Conservation (phyloP, 92 coral and sea anemone species). For the Muricea muricata region DNA sequence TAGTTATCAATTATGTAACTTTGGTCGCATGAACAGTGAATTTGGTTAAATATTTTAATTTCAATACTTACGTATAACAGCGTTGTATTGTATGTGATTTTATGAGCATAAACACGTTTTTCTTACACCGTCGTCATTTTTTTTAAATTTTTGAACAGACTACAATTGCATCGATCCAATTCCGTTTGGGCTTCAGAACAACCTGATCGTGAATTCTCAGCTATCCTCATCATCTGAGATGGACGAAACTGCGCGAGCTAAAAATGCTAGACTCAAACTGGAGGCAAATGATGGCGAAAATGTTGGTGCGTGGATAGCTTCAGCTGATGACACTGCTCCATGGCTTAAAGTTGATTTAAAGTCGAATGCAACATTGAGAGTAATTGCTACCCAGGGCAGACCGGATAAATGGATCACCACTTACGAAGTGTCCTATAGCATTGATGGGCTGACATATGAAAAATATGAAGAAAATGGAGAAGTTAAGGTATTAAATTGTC, state of each 20-base stretch:
- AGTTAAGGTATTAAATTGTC: no score
- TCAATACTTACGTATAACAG: no score
- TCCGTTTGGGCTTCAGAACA: not conserved
- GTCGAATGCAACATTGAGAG: not conserved
- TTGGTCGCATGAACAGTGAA: no score
- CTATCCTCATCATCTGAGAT: not conserved
- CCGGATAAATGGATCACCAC: not conserved
- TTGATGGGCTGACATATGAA: not conserved
- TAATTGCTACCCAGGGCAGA: not conserved
- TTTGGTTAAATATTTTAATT: no score
- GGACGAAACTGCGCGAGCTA: not conserved
- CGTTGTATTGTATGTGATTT: no score
- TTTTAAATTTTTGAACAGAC: no score
- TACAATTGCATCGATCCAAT: not conserved
- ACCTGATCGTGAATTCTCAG: not conserved
- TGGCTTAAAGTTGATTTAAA: not conserved
- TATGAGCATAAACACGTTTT: no score
- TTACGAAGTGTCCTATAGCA: not conserved
- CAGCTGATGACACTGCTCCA: not conserved
- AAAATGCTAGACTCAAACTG: not conserved
- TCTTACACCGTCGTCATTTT: no score
- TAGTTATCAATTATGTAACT: no score
- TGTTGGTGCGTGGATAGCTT: not conserved
- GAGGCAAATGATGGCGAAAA: not conserved
- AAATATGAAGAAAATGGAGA: not conserved